phyloP scores from a whole-genome alignment of 2,113 vertebrate species.

The Ovibos moschatus region DNA sequence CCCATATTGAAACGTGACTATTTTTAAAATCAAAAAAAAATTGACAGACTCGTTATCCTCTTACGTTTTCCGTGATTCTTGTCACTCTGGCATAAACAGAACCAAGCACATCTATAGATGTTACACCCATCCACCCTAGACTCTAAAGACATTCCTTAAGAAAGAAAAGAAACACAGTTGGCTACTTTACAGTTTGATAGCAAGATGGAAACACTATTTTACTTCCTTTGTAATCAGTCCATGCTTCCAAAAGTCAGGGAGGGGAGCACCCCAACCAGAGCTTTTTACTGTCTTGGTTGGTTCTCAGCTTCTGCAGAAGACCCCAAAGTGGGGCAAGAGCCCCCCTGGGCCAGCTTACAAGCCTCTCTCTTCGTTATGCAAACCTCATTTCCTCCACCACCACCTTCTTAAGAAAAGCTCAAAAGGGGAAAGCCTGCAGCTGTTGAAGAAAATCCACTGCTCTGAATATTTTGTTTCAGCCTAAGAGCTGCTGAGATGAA shows the following conservation, averaged over 20 bases:
- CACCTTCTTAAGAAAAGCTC: not conserved
- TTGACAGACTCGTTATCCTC: not conserved
- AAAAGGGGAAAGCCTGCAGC: not conserved
- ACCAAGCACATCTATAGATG: not conserved
- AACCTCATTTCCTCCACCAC: not conserved
- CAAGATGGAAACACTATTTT: not conserved
- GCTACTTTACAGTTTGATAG: not conserved
- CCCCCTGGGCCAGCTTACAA: accelerated
- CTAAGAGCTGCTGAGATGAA: not conserved
- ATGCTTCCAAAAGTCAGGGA: not conserved
- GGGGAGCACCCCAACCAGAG: not conserved
- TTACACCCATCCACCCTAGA: not conserved
- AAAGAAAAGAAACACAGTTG: not conserved
- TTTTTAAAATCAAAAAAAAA: not conserved
- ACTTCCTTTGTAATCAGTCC: not conserved
- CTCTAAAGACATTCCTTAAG: not conserved
- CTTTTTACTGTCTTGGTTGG: not conserved
- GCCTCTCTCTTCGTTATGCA: not conserved
- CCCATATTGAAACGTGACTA: not conserved
- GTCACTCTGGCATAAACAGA: not conserved
- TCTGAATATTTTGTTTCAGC: not conserved
- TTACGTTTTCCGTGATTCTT: not conserved
- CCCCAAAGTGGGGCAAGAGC: not conserved
- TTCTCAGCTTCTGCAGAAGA: not conserved
- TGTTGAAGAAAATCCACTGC: not conserved